Percentiles rank a stretch among this genome's conserved stretches.
Evolutionary conservation across 1,140 invertebrate genomes (phyloP).

Genomic region (Plutomurus gul): DNA sequence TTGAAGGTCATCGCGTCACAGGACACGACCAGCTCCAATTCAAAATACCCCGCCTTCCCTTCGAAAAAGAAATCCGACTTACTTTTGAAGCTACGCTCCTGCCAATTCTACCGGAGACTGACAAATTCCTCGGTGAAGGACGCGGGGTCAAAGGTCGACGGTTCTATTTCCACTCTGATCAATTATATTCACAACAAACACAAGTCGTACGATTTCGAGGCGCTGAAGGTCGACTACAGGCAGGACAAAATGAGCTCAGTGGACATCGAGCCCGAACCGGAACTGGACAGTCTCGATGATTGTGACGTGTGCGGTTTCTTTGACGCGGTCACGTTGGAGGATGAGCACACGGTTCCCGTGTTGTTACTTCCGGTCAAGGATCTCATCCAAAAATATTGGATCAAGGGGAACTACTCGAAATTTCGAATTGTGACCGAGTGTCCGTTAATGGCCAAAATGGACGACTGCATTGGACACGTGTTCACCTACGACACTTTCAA

Average conservation of each 20-base stretch:
- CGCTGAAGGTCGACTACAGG: conserved; percentile 21
- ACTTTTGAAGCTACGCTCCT: background rate
- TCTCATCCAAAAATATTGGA: conserved; percentile 32
- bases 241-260: background rate
- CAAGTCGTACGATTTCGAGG: conserved; percentile 19
- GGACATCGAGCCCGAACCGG: background rate
- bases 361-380: conserved; percentile 6
- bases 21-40: background rate
- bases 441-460: background rate
- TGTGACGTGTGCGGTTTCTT: background rate
- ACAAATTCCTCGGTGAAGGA: background rate
- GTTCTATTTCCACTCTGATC: conserved; percentile 34
- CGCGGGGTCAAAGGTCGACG: background rate
- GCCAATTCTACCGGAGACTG: background rate
- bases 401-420: conserved; percentile 21
- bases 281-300: background rate
- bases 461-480: conserved; percentile 27
- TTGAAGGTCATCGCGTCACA: background rate
- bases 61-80: conserved; percentile 18
- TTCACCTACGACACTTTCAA: conserved; percentile 13
- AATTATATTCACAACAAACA: conserved; percentile 44
- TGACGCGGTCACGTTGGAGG: conserved; percentile 16
- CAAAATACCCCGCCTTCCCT: background rate
- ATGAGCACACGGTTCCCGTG: background rate
- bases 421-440: conserved; percentile 27